phyloP scores from a whole-genome alignment of 2,113 vertebrate genomes.

The Hypanus sabinus region DNA sequence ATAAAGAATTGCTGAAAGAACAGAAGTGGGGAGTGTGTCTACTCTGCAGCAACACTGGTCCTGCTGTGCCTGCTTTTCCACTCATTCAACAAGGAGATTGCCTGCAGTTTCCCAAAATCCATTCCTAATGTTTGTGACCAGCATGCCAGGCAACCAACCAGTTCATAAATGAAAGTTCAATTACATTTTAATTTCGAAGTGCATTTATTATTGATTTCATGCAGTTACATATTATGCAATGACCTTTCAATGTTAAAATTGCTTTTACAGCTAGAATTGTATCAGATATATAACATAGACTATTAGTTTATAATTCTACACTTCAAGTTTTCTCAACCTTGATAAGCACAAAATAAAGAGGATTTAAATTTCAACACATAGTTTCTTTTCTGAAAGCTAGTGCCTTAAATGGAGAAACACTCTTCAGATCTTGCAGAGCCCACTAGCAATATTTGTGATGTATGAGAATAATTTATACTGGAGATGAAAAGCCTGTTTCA shows the following conservation, averaged over 20 bases:
- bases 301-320: conserved; percentile 15
- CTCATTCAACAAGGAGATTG: background rate
- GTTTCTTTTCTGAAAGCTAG: background rate
- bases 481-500: background rate
- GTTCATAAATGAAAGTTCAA: background rate
- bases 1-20: background rate
- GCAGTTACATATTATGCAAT: background rate
- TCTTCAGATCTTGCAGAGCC: background rate
- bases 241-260: background rate
- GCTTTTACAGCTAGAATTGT: background rate
- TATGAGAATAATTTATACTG: background rate
- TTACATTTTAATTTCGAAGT: conserved; percentile 1
- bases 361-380: background rate
- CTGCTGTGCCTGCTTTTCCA: background rate
- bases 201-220: conserved; percentile 21
- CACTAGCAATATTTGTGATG: background rate
- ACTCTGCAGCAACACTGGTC: too few species aligned
- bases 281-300: background rate
- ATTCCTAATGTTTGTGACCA: background rate
- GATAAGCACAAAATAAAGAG: background rate
- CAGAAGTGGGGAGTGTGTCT: too few species aligned
- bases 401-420: background rate
- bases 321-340: background rate
- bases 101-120: background rate
- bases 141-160: background rate